Evolutionary conservation across 2,888 invertebrate genomes (phyloP).

Genomic region (Watsonalla cultraria): DNA sequence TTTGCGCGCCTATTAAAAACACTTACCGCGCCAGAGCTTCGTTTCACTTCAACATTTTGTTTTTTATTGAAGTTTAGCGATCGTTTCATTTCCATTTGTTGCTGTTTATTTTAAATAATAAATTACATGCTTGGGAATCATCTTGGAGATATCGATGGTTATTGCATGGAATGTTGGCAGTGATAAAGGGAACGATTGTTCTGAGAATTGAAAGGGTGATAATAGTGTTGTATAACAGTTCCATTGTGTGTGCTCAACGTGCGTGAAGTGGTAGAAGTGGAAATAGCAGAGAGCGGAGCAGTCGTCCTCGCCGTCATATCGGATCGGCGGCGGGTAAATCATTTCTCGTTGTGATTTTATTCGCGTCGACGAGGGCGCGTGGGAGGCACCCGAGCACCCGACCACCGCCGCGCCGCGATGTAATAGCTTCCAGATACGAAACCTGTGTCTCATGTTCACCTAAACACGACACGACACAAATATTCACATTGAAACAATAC

Average conservation of each 20-base stretch:
- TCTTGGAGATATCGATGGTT: background rate
- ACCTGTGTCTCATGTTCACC: constrained; percentile 46
- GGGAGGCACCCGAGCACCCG: constrained; percentile 34
- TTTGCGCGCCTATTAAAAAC: constrained; percentile 74
- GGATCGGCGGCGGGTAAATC: constrained; percentile 45
- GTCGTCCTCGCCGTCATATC: constrained; percentile 46
- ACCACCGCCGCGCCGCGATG: constrained; percentile 28
- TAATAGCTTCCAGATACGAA: constrained; percentile 64
- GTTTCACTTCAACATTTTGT: constrained; percentile 41
- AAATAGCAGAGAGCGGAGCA: constrained; percentile 30
- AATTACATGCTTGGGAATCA: background rate
- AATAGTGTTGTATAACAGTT: constrained; percentile 34
- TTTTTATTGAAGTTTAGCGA: constrained; percentile 37
- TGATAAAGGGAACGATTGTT: constrained; percentile 3
- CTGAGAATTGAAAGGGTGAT: constrained; percentile 32
- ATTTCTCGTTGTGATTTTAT: constrained; percentile 70
- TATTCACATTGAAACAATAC: constrained; percentile 65
- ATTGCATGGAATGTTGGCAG: background rate
- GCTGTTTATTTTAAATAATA: constrained; percentile 2
- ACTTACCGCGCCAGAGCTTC: constrained; percentile 58
- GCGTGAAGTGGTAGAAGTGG: constrained; percentile 49
- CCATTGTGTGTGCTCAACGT: constrained; percentile 50
- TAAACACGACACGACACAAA: constrained; percentile 54
- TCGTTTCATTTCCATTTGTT: constrained; percentile 29
- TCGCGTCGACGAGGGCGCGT: constrained; percentile 42